Evolutionary conservation across 2,888 invertebrate species (phyloP), one percentile per base, ranked within the genome.

Genomic region (Hirtodrosophila trivittata): DNA sequence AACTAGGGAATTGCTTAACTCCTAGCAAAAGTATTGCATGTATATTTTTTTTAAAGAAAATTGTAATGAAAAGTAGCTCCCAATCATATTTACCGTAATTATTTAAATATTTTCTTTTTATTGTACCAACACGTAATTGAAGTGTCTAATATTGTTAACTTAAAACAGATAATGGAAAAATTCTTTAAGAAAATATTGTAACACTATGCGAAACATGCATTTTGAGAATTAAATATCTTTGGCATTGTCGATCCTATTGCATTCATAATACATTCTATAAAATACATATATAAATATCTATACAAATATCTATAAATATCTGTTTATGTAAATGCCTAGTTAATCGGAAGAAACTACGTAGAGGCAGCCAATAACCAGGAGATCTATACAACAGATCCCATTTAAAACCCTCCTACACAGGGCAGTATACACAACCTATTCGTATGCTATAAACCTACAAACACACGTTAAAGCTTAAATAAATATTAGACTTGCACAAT

Each of bases 1-100:
- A 12, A 21, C 8, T 46, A 41, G 37, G 41, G 33, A 46, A 50
- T 49, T 56, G 45, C 38, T 35, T 55, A 49, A 28, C 32, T 51
- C 37, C n/a, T 49, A 28, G 30, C 30, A 30, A 2, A n/a, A 39
- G 47, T 39, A 50, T 43, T 60, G 32, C 50, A 28, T 70, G 30
- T 49, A 51, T 72, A 55, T 45, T 41, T 30, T 37, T 28, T 68
- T 35, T 68, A 73, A 72, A 39, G 5, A 21, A 21, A 21, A 21
- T 21, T 21, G 18, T 21, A 21, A 21, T 5, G 18, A 21, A 21
- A 21, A 21, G 5, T 21, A 3, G 5, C 18, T 21, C 18, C 18
- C 18, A 21, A 3, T 3, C 18, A 21, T 21, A 21, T n/a, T n/a
- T n/a, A n/a, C n/a, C n/a, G n/a, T n/a, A n/a, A n/a, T n/a, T n/a